Evolutionary conservation across 2,888 invertebrate genomes (phyloP).

Genomic region (Oxystoma pomonae): DNA sequence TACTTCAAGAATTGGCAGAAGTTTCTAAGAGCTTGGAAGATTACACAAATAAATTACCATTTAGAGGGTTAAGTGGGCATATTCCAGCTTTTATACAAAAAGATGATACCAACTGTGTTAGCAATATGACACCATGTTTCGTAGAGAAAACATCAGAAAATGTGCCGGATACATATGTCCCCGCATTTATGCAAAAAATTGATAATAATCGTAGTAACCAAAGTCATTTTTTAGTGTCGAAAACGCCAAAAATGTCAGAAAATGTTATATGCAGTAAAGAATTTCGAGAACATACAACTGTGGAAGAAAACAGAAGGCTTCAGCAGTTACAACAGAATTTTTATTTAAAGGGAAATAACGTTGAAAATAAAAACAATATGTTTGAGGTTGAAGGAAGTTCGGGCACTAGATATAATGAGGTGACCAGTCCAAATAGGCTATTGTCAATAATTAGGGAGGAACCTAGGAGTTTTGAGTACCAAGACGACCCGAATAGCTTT

Average conservation of each 20-base stretch:
- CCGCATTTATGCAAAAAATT: slow-evolving; percentile 23
- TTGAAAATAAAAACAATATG: slow-evolving; percentile 17
- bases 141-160: slow-evolving; percentile 28
- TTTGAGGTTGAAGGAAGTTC: slow-evolving; percentile 17
- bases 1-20: slow-evolving; percentile 64
- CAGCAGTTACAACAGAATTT: slow-evolving; percentile 68
- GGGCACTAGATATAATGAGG: slow-evolving; percentile 11
- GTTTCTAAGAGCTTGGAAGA: slow-evolving; percentile 53
- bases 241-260: slow-evolving; percentile 8
- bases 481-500: slow-evolving; percentile 19
- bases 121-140: slow-evolving; percentile 7
- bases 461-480: slow-evolving; percentile 20
- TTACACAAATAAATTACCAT: slow-evolving; percentile 30
- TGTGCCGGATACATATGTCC: slow-evolving; percentile 17
- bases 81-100: slow-evolving; percentile 25
- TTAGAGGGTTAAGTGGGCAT: slow-evolving; percentile 13
- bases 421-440: slow-evolving; percentile 48
- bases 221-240: slow-evolving; percentile 4
- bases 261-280: background rate
- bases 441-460: slow-evolving; percentile 59
- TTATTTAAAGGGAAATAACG: slow-evolving; percentile 52
- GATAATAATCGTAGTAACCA: slow-evolving; percentile 12
- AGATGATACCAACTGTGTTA: slow-evolving; percentile 17
- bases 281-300: slow-evolving; percentile 38
- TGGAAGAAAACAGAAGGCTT: slow-evolving; percentile 57